A percentile compares a stretch with the other conserved stretches of the same genome.
Conservation (phyloP, 1,140 invertebrate species). For the Macrobrachium nipponense region DNA sequence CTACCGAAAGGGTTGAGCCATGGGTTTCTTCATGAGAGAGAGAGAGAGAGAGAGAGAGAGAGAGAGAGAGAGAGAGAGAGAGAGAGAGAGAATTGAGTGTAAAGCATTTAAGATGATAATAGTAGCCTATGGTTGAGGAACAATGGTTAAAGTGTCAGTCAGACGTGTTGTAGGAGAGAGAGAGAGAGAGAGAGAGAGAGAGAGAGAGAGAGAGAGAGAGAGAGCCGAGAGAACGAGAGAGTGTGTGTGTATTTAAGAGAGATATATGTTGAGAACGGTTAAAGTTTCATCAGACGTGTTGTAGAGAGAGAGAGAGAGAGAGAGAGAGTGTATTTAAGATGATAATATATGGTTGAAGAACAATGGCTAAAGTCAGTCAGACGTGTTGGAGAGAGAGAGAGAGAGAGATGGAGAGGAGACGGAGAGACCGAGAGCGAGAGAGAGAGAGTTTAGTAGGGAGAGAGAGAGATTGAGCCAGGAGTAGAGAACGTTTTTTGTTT, state of each 20-base stretch:
- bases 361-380: no score
- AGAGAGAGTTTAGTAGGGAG: no score
- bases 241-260: no score
- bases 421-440: background rate
- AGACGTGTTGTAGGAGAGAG: background rate
- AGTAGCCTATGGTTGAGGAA: background rate
- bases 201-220: slow-evolving; percentile 3
- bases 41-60: background rate
- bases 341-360: no score
- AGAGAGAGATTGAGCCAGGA: background rate
- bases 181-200: background rate
- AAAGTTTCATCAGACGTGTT: background rate
- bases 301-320: background rate
- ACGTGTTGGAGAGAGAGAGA: background rate
- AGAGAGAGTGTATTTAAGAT: no score
- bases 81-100: no score
- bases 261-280: no score
- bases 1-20: no score
- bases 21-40: background rate
- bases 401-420: background rate
- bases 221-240: no score
- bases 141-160: background rate
- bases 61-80: background rate
- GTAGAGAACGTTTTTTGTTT: no score
- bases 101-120: background rate